Evolutionary conservation across 1,140 invertebrate genomes (phyloP).

Genomic region (Hydropsyche tenuis): DNA sequence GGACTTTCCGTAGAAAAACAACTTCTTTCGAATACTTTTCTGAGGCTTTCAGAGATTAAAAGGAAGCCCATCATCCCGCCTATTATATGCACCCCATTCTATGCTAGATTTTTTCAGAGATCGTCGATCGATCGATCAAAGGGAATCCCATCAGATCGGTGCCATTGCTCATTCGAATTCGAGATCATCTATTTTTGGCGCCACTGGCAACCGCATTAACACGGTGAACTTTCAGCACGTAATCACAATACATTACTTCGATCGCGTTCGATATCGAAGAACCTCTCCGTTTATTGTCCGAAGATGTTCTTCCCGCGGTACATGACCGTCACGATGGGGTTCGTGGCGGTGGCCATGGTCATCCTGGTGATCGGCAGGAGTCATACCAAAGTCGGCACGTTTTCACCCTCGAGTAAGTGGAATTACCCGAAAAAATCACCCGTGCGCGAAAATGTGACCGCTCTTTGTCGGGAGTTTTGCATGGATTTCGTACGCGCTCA

Average conservation of each 20-base stretch:
- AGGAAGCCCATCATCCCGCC: no score
- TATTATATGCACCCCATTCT: no score
- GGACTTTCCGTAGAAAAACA: no score
- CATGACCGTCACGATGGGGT: not conserved
- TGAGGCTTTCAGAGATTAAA: no score
- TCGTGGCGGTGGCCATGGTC: not conserved
- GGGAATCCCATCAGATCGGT: not conserved
- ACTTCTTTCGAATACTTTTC: no score
- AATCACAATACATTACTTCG: slow-evolving; percentile 2
- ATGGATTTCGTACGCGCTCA: no score
- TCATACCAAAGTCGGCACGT: not conserved
- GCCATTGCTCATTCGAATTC: slow-evolving; percentile 12
- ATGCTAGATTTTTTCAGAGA: no score
- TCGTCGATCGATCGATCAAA: not conserved
- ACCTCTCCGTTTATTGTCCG: not conserved
- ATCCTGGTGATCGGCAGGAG: not conserved
- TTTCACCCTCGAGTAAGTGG: not conserved
- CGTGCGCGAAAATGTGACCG: no score
- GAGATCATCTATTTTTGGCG: slow-evolving; percentile 18
- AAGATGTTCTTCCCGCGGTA: not conserved
- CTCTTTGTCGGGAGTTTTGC: no score
- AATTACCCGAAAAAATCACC: no score
- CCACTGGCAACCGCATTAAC: slow-evolving; percentile 3
- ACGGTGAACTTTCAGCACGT: slow-evolving; percentile 3
- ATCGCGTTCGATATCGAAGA: not conserved